phyloP scores from a whole-genome alignment of 2,888 invertebrate genomes.

The Eupithecia tripunctaria region DNA sequence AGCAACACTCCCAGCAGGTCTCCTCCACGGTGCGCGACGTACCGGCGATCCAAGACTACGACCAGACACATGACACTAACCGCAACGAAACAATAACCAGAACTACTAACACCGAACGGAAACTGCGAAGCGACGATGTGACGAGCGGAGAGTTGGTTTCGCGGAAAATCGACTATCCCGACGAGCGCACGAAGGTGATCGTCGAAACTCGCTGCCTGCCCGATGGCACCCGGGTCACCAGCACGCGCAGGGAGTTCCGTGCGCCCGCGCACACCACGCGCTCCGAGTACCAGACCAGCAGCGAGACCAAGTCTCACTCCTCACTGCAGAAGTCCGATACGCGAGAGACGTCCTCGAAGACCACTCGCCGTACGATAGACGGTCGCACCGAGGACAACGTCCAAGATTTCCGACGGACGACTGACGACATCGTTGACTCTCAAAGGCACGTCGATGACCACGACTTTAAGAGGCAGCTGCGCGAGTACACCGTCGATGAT shows the following conservation, averaged over 20 bases:
- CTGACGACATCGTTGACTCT: slow-evolving; percentile 66
- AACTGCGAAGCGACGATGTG: slow-evolving; percentile 44
- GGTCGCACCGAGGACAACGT: slow-evolving; percentile 45
- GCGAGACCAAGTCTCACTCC: slow-evolving; percentile 63
- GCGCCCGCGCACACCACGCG: slow-evolving; percentile 67
- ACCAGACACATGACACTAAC: slow-evolving; percentile 59
- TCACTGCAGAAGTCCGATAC: slow-evolving; percentile 61
- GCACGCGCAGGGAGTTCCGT: slow-evolving; percentile 87
- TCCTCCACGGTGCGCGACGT: slow-evolving; percentile 68
- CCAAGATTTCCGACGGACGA: slow-evolving; percentile 52
- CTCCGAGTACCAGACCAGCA: slow-evolving; percentile 66
- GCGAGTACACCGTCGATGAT: slow-evolving; percentile 48
- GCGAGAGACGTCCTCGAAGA: slow-evolving; percentile 61
- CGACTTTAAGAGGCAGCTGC: slow-evolving; percentile 63
- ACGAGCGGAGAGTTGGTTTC: slow-evolving; percentile 80
- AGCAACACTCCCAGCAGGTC: slow-evolving; percentile 69
- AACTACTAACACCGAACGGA: slow-evolving; percentile 52
- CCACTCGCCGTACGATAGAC: slow-evolving; percentile 55
- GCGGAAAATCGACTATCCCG: slow-evolving; percentile 85
- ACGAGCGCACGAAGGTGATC: slow-evolving; percentile 87
- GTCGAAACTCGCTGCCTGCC: slow-evolving; percentile 87
- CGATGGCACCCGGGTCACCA: slow-evolving; percentile 88
- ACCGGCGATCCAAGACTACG: slow-evolving; percentile 61
- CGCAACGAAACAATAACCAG: slow-evolving; percentile 58
- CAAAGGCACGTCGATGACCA: slow-evolving; percentile 68